Conservation (phyloP, 2,797 vertebrate species). For the Argentina silus region DNA sequence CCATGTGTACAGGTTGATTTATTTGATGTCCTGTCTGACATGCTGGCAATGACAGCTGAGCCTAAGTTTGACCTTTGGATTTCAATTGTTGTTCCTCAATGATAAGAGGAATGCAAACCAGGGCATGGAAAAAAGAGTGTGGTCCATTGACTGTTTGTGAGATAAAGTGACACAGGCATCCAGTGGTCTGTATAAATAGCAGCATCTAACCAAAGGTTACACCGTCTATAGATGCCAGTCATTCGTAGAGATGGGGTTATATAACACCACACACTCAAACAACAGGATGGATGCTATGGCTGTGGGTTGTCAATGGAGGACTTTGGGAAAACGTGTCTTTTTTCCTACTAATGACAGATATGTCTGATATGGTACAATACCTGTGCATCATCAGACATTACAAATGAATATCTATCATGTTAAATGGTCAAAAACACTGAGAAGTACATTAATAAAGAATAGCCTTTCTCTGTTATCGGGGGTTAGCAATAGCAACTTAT, state of each 20-base stretch:
- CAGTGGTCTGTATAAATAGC: conserved; percentile 28
- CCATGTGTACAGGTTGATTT: not conserved
- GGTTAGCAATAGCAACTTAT: no score
- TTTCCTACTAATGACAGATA: not conserved
- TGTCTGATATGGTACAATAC: no score
- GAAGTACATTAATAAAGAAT: no score
- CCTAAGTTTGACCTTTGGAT: not conserved
- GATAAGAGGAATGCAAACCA: not conserved
- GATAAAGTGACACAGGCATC: conserved; percentile 18
- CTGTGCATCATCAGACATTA: no score
- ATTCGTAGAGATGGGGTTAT: not conserved
- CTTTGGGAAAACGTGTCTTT: not conserved
- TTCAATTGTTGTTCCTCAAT: not conserved
- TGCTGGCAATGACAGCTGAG: conserved; percentile 14
- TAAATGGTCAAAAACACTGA: no score
- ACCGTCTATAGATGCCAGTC: not conserved
- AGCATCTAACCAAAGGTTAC: not conserved
- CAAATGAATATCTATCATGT: no score
- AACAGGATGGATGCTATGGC: not conserved
- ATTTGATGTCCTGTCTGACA: not conserved
- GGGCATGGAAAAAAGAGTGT: not conserved
- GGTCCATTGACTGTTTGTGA: not conserved
- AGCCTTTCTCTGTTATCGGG: no score
- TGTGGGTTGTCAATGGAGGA: not conserved
- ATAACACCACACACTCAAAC: not conserved